phyloP scores from a whole-genome alignment of 92 coral and sea anemone genomes.

The Actinernus sp. region DNA sequence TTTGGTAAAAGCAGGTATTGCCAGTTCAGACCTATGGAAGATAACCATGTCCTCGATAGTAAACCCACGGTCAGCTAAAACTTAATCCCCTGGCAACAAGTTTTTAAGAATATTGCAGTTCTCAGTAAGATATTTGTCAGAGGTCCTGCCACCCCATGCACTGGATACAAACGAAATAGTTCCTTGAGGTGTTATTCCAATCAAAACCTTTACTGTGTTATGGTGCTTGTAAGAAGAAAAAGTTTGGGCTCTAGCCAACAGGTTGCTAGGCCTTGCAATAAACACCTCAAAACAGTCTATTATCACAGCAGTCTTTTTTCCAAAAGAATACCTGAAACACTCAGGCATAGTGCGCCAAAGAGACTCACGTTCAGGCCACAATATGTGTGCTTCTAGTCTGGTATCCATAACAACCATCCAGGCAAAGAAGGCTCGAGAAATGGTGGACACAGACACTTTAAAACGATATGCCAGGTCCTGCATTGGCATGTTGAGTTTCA shows the following conservation, averaged over 20 bases:
- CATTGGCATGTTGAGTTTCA: conserved; percentile 35
- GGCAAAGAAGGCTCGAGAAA: conserved; percentile 49
- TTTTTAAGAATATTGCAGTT: conserved; percentile 63
- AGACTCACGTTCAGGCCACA: conserved; percentile 67
- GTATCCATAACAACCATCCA: conserved; percentile 57
- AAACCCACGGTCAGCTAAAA: conserved; percentile 65
- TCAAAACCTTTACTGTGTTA: conserved; percentile 67
- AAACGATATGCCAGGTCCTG: conserved; percentile 56
- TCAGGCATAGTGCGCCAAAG: conserved; percentile 57
- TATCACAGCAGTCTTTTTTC: conserved; percentile 60
- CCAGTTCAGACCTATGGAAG: conserved; percentile 40
- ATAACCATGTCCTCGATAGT: conserved; percentile 43
- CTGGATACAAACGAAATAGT: conserved; percentile 63
- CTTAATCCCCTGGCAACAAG: conserved; percentile 69
- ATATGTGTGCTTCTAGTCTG: conserved; percentile 27
- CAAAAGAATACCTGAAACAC: conserved; percentile 59
- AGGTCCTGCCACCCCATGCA: conserved; percentile 79
- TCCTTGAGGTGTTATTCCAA: conserved; percentile 74
- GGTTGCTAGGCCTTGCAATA: conserved; percentile 56
- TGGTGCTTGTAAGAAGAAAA: conserved; percentile 61
- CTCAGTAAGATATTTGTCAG: conserved; percentile 67
- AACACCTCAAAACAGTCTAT: conserved; percentile 59
- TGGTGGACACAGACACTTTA: conserved; percentile 33
- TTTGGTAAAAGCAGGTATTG: conserved; percentile 58
- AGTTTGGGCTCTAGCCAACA: conserved; percentile 68